Base-by-base conservation (phyloP, 53 echinoderm and acorn worm species). In the Paracentrotus lividus region DNA sequence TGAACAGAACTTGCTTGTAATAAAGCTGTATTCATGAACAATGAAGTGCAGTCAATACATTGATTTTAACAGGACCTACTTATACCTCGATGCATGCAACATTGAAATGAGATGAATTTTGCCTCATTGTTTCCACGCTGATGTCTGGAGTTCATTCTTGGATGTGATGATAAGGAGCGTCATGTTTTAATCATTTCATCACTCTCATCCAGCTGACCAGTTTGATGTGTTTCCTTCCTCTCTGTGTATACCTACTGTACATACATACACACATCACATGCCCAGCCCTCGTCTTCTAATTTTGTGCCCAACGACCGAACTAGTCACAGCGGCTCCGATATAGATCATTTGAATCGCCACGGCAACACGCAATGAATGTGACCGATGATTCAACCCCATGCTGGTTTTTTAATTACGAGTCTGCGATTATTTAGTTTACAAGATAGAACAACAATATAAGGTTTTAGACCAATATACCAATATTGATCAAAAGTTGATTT, bases 281-380 rank as follows among this genome's bases (percentile, higher is more conserved):
- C 21, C 8, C 7, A 56, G 55, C 57, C 14, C 57, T 44, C 56
- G 55, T 57, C 40, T 56, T 52, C 6, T 64, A 44, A 88, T 89
- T 43, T 64, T 61, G 89, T 89, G 89, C 64, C 5, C 89, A 89
- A n/a, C 18, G 45, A 89, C 61, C 43, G 42, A 89, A 43, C n/a
- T 26, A 89, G 60, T 44, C 89, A 2, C 26, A 1, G 64, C 57
- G 45, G 64, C n/a, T 12, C 66, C 55, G 57, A 57, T 57, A 57
- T 54, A 87, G 87, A 87, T 87, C 87, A 87, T 87, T 87, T 54
- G 57, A 55, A 56, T 87, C 87, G 57, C 18, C 57, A 27, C 34
- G 56, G 57, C 87, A 87, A 87, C 87, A 87, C 87, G 53, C 87
- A 55, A 7, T 87, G 55, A 18, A 1, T 57, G 34, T 87, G 57